Conservation (phyloP, 2,113 vertebrate species). For the Campylomormyrus tamandua region DNA sequence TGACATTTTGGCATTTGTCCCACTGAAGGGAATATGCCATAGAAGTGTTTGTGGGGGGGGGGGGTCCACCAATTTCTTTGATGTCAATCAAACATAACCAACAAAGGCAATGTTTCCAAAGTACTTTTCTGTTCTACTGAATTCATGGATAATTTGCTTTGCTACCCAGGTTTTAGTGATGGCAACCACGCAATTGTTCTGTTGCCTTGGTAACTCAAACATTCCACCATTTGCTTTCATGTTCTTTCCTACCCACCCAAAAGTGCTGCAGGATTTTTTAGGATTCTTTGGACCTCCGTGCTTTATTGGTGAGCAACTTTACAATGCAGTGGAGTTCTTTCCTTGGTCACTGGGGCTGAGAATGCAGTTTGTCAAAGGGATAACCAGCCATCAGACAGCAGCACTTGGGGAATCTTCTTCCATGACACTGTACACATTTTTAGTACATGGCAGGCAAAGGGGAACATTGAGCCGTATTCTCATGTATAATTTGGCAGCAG, state of each 20-base stretch:
- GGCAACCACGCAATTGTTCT: background rate
- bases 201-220: constrained; percentile 16
- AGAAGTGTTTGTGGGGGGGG: background rate
- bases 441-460: background rate
- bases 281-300: background rate
- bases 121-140: background rate
- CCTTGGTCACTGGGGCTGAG: background rate
- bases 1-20: background rate
- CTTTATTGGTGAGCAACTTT: background rate
- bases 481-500: background rate
- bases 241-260: background rate
- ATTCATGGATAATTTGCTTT: constrained; percentile 11
- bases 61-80: background rate
- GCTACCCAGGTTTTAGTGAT: background rate
- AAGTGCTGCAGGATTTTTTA: background rate
- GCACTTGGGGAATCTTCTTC: background rate
- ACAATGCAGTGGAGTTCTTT: background rate
- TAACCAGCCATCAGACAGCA: background rate
- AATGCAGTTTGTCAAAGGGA: background rate
- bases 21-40: background rate
- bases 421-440: background rate
- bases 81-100: background rate
- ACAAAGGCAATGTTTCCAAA: background rate
- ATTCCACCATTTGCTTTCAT: background rate
- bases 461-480: background rate